These are phyloP conservation scores for Chrosomus eos DNA, from an alignment of 2,797 vertebrate species.

Conservation along the genomic window DNA sequence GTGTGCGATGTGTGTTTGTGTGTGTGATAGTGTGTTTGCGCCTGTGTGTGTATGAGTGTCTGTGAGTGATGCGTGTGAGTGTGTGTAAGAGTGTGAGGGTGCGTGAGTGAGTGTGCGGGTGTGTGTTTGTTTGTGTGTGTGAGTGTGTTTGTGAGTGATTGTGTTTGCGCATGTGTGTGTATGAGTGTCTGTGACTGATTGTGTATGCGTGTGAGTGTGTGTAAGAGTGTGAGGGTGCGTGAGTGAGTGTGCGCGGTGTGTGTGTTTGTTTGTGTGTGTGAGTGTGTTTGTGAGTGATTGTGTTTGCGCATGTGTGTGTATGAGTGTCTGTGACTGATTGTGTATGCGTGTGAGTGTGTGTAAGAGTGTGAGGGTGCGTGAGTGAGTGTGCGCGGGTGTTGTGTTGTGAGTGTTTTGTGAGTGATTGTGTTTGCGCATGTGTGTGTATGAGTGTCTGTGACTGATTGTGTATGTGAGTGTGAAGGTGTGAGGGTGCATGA, in stretches of 20 bases:
- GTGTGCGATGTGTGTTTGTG: no score
- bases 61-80: no score
- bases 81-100: neutral
- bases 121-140: neutral
- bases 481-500: neutral
- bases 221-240: no score
- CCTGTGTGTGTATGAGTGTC: no score
- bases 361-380: neutral
- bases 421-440: neutral
- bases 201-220: neutral
- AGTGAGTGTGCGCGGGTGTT: neutral
- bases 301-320: neutral
- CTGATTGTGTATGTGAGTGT: neutral
- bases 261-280: slow-evolving; percentile 2
- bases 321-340: neutral
- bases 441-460: neutral
- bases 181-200: neutral
- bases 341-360: neutral
- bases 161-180: neutral
- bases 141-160: neutral
- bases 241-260: no score
- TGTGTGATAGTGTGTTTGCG: no score
- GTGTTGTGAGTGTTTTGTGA: no score
- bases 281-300: neutral
- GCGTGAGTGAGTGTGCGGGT: neutral